Evolutionary conservation across 2,888 invertebrate genomes (phyloP).

Genomic region (Oscheius sp.): DNA sequence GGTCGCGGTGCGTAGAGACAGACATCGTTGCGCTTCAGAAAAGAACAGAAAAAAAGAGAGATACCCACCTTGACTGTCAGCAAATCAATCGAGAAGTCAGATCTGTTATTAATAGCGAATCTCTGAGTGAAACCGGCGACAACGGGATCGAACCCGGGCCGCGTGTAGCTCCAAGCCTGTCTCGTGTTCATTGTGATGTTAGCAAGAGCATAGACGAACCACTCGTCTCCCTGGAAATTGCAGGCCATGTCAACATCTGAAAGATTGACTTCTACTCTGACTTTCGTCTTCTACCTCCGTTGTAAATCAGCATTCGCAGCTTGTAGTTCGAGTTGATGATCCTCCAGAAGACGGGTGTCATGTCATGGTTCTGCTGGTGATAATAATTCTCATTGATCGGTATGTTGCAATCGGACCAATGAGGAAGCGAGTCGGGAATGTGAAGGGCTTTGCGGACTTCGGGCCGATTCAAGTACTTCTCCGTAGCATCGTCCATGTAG

Average conservation of each 20-base stretch:
- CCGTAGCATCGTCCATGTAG: conserved; percentile 50
- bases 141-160: conserved; percentile 41
- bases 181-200: conserved; percentile 46
- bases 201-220: conserved; percentile 62
- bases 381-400: conserved; percentile 62
- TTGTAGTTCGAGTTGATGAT: conserved; percentile 51
- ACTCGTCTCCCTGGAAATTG: conserved; percentile 67
- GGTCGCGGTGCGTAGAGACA: no score
- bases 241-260: conserved; percentile 64
- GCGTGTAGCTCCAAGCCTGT: conserved; percentile 53
- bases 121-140: conserved; percentile 54
- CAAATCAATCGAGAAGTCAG: conserved; percentile 44
- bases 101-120: conserved; percentile 41
- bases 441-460: conserved; percentile 59
- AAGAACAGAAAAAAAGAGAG: no score
- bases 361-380: conserved; percentile 63
- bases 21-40: no score
- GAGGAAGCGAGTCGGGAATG: conserved; percentile 47
- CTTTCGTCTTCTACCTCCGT: conserved; percentile 46
- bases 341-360: conserved; percentile 60
- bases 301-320: conserved; percentile 63
- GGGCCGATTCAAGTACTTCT: conserved; percentile 46
- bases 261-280: no score
- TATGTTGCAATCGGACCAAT: conserved; percentile 58
- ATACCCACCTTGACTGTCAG: conserved; percentile 57